phyloP scores from a whole-genome alignment of 1,140 invertebrate species.

The Procambarus clarkii region DNA sequence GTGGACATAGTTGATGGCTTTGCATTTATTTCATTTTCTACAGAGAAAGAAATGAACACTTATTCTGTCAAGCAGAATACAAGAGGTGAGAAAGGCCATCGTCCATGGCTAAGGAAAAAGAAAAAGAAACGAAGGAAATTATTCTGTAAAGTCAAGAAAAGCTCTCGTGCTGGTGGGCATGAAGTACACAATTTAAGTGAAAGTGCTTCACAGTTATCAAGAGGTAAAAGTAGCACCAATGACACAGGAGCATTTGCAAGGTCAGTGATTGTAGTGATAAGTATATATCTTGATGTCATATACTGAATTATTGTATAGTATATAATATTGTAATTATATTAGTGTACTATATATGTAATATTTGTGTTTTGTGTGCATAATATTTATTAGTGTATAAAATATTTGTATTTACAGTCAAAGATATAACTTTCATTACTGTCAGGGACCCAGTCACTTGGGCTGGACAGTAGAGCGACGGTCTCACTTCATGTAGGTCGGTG shows the following conservation, averaged over 20 bases:
- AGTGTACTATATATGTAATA: neutral
- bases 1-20: conserved; percentile 67
- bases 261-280: conserved; percentile 11
- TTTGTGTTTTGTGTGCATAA: neutral
- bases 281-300: neutral
- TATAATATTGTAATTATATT: neutral
- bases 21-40: conserved; percentile 63
- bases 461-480: too few relatives aligned
- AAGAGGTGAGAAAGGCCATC: conserved; percentile 1
- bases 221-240: neutral
- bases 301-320: neutral
- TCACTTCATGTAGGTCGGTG: too few relatives aligned
- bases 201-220: neutral
- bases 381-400: neutral
- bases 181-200: neutral
- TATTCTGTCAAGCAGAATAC: conserved; percentile 10
- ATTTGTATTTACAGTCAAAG: neutral
- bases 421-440: too few relatives aligned
- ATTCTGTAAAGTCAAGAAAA: neutral
- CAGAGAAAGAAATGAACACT: conserved; percentile 38
- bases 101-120: conserved; percentile 46
- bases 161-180: neutral
- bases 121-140: conserved; percentile 40
- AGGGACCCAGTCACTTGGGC: too few relatives aligned
- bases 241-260: conserved; percentile 64